These are phyloP conservation scores for Cinara cedri DNA, from an alignment of 2,888 invertebrate species.

Conservation along the genomic window DNA sequence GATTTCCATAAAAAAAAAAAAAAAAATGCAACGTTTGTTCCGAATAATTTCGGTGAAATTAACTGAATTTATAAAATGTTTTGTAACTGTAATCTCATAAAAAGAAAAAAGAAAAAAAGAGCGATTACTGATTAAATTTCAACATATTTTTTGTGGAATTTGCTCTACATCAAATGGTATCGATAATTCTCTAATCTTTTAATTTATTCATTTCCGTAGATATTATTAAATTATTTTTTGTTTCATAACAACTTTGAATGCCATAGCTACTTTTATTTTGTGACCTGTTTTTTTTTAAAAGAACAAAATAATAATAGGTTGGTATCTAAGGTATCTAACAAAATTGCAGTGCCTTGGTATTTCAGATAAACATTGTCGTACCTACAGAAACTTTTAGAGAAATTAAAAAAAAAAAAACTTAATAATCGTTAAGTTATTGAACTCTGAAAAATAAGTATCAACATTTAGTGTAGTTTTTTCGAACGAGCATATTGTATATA, in stretches of 20 bases:
- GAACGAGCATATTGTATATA: no score
- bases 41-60: no score
- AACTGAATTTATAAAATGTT: slow-evolving; percentile 24
- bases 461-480: no score
- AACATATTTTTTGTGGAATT: slow-evolving; percentile 3
- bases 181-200: slow-evolving; percentile 32
- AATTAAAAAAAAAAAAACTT: not conserved
- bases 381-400: not conserved
- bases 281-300: not conserved
- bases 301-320: not conserved
- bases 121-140: slow-evolving; percentile 28
- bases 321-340: no score
- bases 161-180: slow-evolving; percentile 15
- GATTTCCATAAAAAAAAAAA: no score
- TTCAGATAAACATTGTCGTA: not conserved
- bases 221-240: slow-evolving; percentile 28
- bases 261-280: not conserved
- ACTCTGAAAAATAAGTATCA: no score
- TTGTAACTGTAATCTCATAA: not conserved
- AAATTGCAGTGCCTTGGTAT: no score
- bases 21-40: no score
- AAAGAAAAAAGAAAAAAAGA: not conserved
- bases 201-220: slow-evolving; percentile 26
- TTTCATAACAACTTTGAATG: not conserved
- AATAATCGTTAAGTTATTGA: no score